These are phyloP conservation scores for Dermochelys coriacea DNA, from an alignment of 2,797 vertebrate species.

Conservation along the genomic window DNA sequence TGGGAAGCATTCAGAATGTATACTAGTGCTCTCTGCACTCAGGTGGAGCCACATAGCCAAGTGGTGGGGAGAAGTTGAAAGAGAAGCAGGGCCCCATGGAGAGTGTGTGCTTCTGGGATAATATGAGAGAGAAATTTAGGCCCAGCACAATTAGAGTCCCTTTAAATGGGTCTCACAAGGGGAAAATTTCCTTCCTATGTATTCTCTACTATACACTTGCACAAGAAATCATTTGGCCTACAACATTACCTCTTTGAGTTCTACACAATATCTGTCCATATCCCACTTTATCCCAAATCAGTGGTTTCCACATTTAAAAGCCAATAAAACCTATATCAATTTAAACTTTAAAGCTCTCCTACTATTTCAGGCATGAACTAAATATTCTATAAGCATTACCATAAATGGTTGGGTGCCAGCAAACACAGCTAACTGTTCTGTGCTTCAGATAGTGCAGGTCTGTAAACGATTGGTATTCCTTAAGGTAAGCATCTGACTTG, in stretches of 20 bases:
- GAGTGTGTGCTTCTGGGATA: not conserved
- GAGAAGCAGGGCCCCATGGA: not conserved
- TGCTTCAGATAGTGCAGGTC: conserved; percentile 84
- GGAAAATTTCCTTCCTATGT: not conserved
- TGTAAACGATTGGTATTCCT: conserved; percentile 87
- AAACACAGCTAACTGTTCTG: conserved; percentile 87
- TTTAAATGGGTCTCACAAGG: not conserved
- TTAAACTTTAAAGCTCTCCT: not conserved
- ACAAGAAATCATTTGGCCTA: not conserved
- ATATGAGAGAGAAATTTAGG: not conserved
- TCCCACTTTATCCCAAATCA: not conserved
- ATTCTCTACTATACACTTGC: fast-evolving
- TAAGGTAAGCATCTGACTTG: conserved; percentile 82
- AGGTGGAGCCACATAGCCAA: not conserved
- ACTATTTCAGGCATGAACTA: not conserved
- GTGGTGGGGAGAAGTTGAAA: fast-evolving
- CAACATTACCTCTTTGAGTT: not conserved
- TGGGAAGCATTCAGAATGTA: not conserved
- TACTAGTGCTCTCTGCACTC: not conserved
- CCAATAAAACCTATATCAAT: not conserved
- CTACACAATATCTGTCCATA: not conserved
- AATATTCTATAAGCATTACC: conserved; percentile 80
- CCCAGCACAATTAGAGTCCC: not conserved
- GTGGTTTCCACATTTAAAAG: not conserved
- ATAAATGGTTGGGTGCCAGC: conserved; percentile 91